Conservation (phyloP, 2,797 vertebrate genomes). For the Melanotaenia nigrans region DNA sequence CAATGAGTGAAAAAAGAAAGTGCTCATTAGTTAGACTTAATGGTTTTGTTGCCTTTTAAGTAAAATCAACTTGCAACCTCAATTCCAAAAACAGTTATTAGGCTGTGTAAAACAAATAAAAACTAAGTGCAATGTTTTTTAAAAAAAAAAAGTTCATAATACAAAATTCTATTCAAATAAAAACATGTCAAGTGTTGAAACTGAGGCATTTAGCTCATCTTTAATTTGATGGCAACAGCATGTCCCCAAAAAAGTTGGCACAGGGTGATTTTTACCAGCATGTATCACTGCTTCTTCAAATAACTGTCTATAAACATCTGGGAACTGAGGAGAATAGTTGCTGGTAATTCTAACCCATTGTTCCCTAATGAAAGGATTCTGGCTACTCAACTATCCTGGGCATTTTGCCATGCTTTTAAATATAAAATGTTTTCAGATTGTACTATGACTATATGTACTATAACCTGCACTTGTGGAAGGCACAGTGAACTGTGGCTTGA, state of each 20-base stretch:
- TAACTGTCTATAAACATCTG: not conserved
- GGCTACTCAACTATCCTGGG: no score
- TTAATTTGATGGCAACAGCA: no score
- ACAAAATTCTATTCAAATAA: not conserved
- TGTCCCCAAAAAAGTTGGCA: not conserved
- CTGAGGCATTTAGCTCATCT: no score
- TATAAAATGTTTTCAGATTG: not conserved
- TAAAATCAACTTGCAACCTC: no score
- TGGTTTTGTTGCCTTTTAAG: not conserved
- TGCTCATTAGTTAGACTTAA: not conserved
- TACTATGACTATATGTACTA: no score
- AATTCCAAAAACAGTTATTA: not conserved
- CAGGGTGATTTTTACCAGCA: no score
- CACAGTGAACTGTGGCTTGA: no score
- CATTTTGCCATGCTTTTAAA: not conserved
- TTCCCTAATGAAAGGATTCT: no score
- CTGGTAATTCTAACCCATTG: not conserved
- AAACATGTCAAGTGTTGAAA: not conserved
- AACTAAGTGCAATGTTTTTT: not conserved
- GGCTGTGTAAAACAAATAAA: not conserved
- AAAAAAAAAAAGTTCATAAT: not conserved
- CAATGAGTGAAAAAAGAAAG: not conserved
- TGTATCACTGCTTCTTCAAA: no score
- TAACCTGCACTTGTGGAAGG: not conserved
- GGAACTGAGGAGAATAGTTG: not conserved